Conservation (phyloP, 2,797 vertebrate genomes). For the Pogoniulus pusillus region DNA sequence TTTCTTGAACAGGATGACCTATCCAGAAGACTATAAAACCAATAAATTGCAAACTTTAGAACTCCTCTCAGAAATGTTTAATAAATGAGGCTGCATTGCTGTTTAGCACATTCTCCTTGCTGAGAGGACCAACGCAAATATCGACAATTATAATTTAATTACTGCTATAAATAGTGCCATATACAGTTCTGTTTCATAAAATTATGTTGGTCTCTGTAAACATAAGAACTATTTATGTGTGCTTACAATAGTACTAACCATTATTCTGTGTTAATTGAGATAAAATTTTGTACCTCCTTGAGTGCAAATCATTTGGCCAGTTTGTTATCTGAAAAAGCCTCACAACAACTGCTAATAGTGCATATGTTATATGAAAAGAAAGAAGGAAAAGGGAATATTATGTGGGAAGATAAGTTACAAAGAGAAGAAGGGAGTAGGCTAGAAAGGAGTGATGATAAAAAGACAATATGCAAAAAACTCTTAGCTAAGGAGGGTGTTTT, state of each 20-base stretch:
- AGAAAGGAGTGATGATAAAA: neutral
- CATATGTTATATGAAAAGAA: neutral
- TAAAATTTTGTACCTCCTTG: neutral
- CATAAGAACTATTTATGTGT: neutral
- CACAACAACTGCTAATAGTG: neutral
- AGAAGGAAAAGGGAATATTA: neutral
- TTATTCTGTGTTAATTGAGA: neutral
- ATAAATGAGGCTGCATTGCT: neutral
- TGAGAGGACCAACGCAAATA: neutral
- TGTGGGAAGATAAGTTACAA: neutral
- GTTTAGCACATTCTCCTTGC: neutral
- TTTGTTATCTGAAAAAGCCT: neutral
- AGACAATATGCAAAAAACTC: neutral
- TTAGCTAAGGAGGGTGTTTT: neutral
- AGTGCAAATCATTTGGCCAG: neutral
- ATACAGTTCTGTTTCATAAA: neutral
- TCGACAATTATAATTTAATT: neutral
- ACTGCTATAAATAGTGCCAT: neutral
- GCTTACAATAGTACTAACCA: neutral
- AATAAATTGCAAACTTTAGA: neutral
- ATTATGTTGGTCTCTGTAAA: neutral
- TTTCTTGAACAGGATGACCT: neutral
- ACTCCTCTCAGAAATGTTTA: neutral
- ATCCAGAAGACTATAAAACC: neutral
- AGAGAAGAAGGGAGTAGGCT: neutral